phyloP scores from a whole-genome alignment of 2,888 invertebrate genomes.

The Diaphora mendica region DNA sequence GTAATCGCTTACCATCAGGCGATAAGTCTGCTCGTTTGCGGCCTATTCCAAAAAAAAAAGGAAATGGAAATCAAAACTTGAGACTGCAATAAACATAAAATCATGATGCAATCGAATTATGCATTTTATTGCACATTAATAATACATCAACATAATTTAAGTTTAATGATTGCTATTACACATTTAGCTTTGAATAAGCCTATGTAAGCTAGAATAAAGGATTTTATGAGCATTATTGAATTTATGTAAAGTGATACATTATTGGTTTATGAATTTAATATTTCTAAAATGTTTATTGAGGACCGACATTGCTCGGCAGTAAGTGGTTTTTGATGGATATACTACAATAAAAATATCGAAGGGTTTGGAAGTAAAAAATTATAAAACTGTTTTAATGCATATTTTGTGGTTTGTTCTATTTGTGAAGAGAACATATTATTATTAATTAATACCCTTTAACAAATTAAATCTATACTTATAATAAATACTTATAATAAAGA shows the following conservation, averaged over 20 bases:
- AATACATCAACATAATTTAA: neutral
- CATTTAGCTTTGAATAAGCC: slow-evolving; percentile 11
- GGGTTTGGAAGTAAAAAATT: neutral
- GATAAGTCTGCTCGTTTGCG: no score
- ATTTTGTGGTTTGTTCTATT: no score
- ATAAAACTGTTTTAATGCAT: no score
- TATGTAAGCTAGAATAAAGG: slow-evolving; percentile 19
- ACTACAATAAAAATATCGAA: neutral
- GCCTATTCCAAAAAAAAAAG: no score
- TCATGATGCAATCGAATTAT: neutral
- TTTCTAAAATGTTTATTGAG: slow-evolving; percentile 12
- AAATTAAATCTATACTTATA: no score
- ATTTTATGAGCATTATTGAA: slow-evolving; percentile 20
- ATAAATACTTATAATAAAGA: no score
- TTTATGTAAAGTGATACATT: slow-evolving; percentile 13
- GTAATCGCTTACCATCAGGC: no score
- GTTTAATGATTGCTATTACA: slow-evolving; percentile 18
- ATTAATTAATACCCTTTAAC: no score
- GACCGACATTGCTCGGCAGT: neutral
- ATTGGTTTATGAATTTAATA: slow-evolving; percentile 10
- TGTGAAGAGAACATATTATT: no score
- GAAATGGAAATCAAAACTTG: no score
- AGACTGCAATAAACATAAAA: neutral
- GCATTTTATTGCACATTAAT: neutral
- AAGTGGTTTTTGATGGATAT: neutral